Evolutionary conservation across 1,140 invertebrate species (phyloP).

Genomic region (Drosophila parvula): DNA sequence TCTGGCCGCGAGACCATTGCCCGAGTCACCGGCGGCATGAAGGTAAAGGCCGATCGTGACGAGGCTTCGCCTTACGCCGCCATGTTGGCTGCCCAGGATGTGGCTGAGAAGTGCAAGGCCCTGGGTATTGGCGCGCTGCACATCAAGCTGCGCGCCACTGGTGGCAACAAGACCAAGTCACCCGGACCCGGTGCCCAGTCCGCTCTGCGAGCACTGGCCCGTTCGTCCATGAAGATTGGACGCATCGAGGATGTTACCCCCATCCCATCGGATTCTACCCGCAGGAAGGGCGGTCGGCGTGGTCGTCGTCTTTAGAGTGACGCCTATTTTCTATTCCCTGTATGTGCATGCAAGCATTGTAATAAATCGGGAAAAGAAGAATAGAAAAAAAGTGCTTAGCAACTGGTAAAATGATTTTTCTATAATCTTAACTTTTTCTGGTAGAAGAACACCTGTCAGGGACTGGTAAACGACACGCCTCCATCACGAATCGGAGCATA

Average conservation of each 20-base stretch:
- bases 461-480: not conserved
- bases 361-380: too few relatives aligned
- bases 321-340: too few relatives aligned
- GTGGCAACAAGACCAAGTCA: constrained; percentile 99
- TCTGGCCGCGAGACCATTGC: constrained; percentile 99
- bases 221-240: constrained; percentile 99
- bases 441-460: constrained; percentile 2
- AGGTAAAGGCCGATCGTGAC: constrained; percentile 99
- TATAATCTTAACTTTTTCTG: not conserved
- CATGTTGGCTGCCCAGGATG: constrained; percentile 99
- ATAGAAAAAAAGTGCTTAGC: too few relatives aligned
- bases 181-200: constrained; percentile 99
- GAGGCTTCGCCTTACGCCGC: constrained; percentile 99
- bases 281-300: constrained; percentile 99
- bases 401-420: not conserved
- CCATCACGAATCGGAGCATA: constrained; percentile 8
- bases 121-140: constrained; percentile 99
- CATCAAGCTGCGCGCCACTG: constrained; percentile 98
- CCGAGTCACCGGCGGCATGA: constrained; percentile 99
- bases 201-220: constrained; percentile 97
- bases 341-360: not conserved
- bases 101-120: constrained; percentile 98
- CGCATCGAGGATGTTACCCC: constrained; percentile 99
- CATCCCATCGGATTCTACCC: constrained; percentile 98
- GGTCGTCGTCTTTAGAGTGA: constrained; percentile 96